Evolutionary conservation across 2,888 invertebrate genomes (phyloP).

Genomic region (Pristionchus maxplancki): DNA sequence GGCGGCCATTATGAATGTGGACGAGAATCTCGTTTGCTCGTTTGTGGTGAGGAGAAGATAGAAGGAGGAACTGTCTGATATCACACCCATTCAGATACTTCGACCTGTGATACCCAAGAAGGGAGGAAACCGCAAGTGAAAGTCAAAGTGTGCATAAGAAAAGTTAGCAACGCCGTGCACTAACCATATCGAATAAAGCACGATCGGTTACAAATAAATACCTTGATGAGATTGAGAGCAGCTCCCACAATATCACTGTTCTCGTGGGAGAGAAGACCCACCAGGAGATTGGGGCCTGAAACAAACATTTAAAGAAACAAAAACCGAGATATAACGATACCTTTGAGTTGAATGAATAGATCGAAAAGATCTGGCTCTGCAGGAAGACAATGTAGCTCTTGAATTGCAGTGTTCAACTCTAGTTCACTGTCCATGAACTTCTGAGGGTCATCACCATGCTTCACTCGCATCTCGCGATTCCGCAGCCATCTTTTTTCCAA

Average conservation of each 20-base stretch:
- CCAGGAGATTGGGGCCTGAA: conserved; percentile 88
- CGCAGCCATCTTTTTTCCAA: conserved; percentile 91
- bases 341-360: conserved; percentile 87
- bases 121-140: conserved; percentile 30
- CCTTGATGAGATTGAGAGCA: conserved; percentile 83
- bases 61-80: background rate
- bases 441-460: conserved; percentile 86
- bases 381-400: conserved; percentile 92
- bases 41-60: conserved; percentile 60
- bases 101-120: conserved; percentile 46
- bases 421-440: conserved; percentile 97
- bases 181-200: conserved; percentile 46
- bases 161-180: conserved; percentile 38
- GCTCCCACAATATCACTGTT: conserved; percentile 93
- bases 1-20: conserved; percentile 72
- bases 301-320: background rate
- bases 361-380: conserved; percentile 96
- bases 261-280: conserved; percentile 94
- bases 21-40: conserved; percentile 68
- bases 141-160: conserved; percentile 8
- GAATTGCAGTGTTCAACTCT: conserved; percentile 89
- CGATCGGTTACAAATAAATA: conserved; percentile 53
- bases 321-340: too few species aligned
- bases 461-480: conserved; percentile 98
- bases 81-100: conserved; percentile 56